Evolutionary conservation across 2,888 invertebrate species (phyloP).

Genomic region (Polydrusus tereticollis): DNA sequence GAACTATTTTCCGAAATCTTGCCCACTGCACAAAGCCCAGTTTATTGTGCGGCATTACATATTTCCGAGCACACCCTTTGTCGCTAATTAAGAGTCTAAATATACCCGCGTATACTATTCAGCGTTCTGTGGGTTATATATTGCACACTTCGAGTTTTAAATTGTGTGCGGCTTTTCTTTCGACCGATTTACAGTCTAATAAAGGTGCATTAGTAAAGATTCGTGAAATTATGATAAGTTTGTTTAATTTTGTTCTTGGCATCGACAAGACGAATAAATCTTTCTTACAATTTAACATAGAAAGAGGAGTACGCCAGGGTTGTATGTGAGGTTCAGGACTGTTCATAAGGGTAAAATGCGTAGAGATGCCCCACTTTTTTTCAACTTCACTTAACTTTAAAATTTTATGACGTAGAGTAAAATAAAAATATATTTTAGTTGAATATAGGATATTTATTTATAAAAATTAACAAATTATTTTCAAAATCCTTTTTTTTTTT

Average conservation of each 20-base stretch:
- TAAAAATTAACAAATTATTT: too few species aligned
- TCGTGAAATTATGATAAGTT: slow-evolving; percentile 7
- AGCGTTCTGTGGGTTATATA: slow-evolving; percentile 42
- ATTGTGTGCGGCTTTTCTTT: slow-evolving; percentile 40
- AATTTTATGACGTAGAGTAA: too few species aligned
- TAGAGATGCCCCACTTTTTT: too few species aligned
- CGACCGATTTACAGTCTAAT: slow-evolving; percentile 33
- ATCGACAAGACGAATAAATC: too few species aligned
- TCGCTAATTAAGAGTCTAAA: slow-evolving; percentile 49
- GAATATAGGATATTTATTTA: too few species aligned
- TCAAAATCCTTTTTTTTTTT: too few species aligned
- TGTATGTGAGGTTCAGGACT: too few species aligned
- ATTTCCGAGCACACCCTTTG: slow-evolving; percentile 48
- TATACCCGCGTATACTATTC: slow-evolving; percentile 43
- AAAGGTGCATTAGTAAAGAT: slow-evolving; percentile 31
- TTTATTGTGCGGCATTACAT: slow-evolving; percentile 39
- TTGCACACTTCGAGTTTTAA: slow-evolving; percentile 39
- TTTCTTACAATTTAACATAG: too few species aligned
- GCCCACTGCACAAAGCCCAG: slow-evolving; percentile 24
- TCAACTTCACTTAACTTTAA: too few species aligned
- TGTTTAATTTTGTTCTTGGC: background rate
- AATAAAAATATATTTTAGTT: too few species aligned
- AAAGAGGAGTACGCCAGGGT: too few species aligned
- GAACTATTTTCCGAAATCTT: background rate
- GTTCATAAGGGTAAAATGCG: too few species aligned